Percentiles rank a stretch among this genome's conserved stretches.
These are phyloP conservation scores for Bimastos eiseni DNA, from an alignment of 2,888 invertebrate species.

Conservation along the genomic window DNA sequence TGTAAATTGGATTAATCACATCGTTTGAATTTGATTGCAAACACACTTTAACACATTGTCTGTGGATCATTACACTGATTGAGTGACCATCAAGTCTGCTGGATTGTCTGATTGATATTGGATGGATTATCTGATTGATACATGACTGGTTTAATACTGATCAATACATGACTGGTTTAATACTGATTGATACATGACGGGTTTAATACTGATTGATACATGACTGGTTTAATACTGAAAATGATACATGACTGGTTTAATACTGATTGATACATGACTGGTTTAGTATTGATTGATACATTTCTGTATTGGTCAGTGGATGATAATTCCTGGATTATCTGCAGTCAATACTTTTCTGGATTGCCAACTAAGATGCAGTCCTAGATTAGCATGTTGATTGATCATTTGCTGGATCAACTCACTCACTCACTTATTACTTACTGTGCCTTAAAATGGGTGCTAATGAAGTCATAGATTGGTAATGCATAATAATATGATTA, in stretches of 20 bases:
- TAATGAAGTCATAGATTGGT: neutral
- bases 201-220: neutral
- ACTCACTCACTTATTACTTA: neutral
- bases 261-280: neutral
- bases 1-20: neutral
- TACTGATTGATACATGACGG: too few species aligned
- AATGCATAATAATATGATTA: too few species aligned
- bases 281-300: neutral
- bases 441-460: neutral
- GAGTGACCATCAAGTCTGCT: neutral
- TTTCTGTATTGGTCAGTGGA: neutral
- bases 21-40: neutral
- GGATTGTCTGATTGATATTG: neutral
- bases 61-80: neutral
- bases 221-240: too few species aligned
- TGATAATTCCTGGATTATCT: neutral
- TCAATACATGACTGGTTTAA: neutral
- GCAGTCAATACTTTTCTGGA: too few species aligned
- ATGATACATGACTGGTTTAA: too few species aligned
- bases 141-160: neutral
- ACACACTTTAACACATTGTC: neutral
- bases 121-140: too few species aligned
- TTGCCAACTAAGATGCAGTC: neutral
- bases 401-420: neutral
- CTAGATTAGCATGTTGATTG: neutral